Evolutionary conservation across 2,888 invertebrate species (phyloP), one percentile per base, ranked within the genome.

Genomic region (Spatulosminthurus flaviceps): DNA sequence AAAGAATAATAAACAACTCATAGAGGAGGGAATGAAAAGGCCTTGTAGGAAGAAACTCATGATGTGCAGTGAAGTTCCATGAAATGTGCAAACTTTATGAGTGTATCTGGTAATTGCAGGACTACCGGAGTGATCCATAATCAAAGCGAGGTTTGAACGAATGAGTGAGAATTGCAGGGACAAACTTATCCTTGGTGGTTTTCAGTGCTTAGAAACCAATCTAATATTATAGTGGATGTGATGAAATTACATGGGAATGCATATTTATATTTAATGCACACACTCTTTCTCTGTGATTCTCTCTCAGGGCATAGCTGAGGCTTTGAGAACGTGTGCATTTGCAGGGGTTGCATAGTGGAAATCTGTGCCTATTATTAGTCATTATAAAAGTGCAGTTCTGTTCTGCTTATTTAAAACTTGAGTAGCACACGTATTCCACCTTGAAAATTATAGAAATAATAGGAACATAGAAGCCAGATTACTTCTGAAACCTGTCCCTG

Each of bases 401-500:
- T 71, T 71, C 19, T 21, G 42, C 11, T 64, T 64, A 64, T 64
- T 64, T 64, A 26, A 26, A 64, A 64, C 24, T 60, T 60, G 34
- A 60, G 60, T 64, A 64, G 26, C 64, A 24, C 64, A 26, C 64
- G 64, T 24, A 64, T 64, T 26, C 64, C 64, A 22, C 64, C 64
- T 64, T 64, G 64, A 64, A 64, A 64, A 22, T 9, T 51, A 16
- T 5, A 51, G 51, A 51, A 51, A 64, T 64, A 64, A 26, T 24
- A 64, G 64, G 64, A 2, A n/a, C 26, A 26, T 64, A 64, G 64
- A 64, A 64, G 64, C 64, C 64, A 64, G 64, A 64, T 64, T 64
- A 64, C 24, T 71, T n/a, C 70, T 13, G 41, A 71, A 71, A 71
- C 70, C 70, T 71, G 70, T 71, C 41, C 42, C 41, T 71, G 70